Conservation (phyloP, 1,140 invertebrate species). For the Tetragonula clypearis region DNA sequence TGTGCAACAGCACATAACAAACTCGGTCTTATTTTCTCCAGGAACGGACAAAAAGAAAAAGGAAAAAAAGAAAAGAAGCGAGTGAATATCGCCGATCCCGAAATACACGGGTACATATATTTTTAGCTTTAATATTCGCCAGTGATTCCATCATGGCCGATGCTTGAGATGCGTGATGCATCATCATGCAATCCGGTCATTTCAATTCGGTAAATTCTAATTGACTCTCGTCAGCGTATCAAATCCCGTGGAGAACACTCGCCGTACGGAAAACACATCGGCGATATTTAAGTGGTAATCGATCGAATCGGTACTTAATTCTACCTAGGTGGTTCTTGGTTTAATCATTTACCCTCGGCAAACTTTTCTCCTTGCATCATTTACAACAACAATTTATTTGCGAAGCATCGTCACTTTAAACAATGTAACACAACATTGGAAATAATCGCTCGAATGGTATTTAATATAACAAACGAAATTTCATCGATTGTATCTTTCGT, state of each 20-base stretch:
- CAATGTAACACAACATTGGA: no score
- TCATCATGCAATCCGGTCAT: neutral
- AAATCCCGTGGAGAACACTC: no score
- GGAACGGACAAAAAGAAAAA: no score
- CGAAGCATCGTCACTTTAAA: no score
- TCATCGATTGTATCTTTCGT: no score
- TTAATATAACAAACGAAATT: no score
- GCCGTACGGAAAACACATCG: constrained; percentile 10
- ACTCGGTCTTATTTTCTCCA: neutral
- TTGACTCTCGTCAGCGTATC: constrained; percentile 17
- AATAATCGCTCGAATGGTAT: no score
- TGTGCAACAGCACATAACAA: neutral
- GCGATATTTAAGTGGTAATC: constrained; percentile 1
- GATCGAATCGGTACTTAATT: neutral
- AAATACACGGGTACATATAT: neutral
- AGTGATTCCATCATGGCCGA: neutral
- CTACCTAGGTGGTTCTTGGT: no score
- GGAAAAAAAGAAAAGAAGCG: neutral
- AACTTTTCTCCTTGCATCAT: no score
- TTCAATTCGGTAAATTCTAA: constrained; percentile 21
- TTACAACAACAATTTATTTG: no score
- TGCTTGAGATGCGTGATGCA: neutral
- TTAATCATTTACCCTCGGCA: no score
- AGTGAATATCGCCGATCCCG: neutral
- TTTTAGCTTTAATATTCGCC: constrained; percentile 2